These are phyloP conservation scores for Halcyon smyrnensis DNA, from an alignment of 2,797 vertebrate genomes.

Conservation along the genomic window DNA sequence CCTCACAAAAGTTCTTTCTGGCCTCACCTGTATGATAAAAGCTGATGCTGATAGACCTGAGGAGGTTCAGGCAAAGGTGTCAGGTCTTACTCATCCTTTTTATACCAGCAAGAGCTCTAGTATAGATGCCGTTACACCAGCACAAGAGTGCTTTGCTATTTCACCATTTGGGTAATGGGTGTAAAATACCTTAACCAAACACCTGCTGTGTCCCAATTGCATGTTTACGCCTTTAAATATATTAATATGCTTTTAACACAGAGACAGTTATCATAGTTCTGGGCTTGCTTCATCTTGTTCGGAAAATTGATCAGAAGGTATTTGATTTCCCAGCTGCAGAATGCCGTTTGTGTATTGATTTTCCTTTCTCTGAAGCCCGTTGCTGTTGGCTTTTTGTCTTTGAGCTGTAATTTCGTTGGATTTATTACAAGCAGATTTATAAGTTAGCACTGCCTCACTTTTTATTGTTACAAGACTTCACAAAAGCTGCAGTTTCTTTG, in stretches of 20 bases:
- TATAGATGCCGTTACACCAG: neutral
- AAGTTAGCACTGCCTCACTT: neutral
- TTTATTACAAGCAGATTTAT: neutral
- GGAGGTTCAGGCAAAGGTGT: neutral
- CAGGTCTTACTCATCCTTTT: neutral
- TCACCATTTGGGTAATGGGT: neutral
- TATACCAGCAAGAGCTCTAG: neutral
- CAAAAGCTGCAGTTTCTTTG: slow-evolving; percentile 5
- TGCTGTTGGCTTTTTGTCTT: neutral
- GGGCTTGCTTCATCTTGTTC: neutral
- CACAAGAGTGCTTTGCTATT: neutral
- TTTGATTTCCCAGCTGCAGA: slow-evolving; percentile 5
- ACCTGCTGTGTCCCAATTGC: neutral
- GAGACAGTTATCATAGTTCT: neutral
- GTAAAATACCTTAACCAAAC: slow-evolving; percentile 1
- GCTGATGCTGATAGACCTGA: neutral
- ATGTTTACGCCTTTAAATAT: neutral
- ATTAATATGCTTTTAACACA: neutral
- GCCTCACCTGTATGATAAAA: neutral
- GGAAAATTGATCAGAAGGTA: slow-evolving; percentile 25
- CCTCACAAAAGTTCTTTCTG: neutral
- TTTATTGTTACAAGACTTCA: slow-evolving; percentile 13
- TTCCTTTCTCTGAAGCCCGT: neutral
- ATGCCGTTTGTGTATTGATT: neutral
- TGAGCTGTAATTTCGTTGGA: neutral